Evolutionary conservation across 2,888 invertebrate genomes (phyloP).

Genomic region (Tenthredo distinguenda): DNA sequence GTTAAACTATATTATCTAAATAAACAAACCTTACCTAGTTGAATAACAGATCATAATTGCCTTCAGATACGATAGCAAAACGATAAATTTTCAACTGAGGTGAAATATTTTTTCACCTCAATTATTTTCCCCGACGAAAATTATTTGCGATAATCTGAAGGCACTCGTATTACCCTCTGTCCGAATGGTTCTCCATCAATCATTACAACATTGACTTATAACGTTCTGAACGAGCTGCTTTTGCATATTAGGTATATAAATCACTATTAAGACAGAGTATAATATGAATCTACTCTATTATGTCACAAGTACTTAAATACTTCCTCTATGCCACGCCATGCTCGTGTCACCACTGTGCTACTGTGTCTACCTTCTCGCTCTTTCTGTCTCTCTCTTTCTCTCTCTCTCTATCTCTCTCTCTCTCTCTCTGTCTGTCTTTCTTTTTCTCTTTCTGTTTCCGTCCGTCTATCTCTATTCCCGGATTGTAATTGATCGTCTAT

Average conservation of each 20-base stretch:
- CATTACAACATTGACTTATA: neutral
- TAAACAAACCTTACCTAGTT: constrained; percentile 33
- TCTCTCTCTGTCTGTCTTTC: neutral
- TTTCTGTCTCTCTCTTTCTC: neutral
- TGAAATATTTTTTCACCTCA: neutral
- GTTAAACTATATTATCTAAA: constrained; percentile 52
- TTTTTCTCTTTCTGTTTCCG: neutral
- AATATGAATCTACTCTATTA: constrained; percentile 7
- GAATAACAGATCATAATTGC: constrained; percentile 11
- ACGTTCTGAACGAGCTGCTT: neutral
- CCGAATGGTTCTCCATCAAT: neutral
- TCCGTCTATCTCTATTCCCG: neutral
- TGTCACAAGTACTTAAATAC: constrained; percentile 32
- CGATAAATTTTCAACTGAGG: too few species aligned
- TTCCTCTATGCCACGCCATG: constrained; percentile 33
- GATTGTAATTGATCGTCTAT: constrained; percentile 28
- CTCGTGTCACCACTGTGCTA: constrained; percentile 45
- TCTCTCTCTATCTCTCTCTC: neutral
- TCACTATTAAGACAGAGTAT: neutral
- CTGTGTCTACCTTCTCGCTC: constrained; percentile 34
- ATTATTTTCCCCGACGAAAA: neutral
- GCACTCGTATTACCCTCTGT: neutral
- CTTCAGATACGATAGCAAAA: constrained; percentile 40
- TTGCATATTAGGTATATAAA: neutral
- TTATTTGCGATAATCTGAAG: neutral